These are phyloP conservation scores for Oreochromis mossambicus DNA, from an alignment of 2,797 vertebrate species.

Conservation along the genomic window DNA sequence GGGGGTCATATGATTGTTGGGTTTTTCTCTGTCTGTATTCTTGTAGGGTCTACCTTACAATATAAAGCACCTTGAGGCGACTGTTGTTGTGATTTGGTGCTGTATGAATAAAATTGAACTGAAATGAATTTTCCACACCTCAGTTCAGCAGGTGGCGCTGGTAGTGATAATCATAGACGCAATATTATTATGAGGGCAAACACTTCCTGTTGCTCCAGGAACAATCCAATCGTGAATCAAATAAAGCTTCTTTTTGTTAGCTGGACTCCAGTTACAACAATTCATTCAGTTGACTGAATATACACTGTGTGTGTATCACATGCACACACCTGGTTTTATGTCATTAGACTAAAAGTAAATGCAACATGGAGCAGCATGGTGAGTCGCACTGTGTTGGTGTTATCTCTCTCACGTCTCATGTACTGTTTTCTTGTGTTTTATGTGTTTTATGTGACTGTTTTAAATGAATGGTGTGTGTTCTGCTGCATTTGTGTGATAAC, in stretches of 20 bases:
- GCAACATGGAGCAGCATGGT: not conserved
- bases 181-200: not conserved
- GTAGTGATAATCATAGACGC: not conserved
- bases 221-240: not conserved
- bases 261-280: not conserved
- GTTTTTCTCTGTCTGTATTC: fast-evolving
- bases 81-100: not conserved
- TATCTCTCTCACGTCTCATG: not conserved
- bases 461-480: not conserved
- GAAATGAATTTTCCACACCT: not conserved
- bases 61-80: not conserved
- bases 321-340: not conserved
- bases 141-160: not conserved
- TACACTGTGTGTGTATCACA: not conserved
- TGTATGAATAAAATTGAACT: not conserved
- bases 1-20: not conserved
- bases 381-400: not conserved
- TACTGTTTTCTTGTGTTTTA: not conserved
- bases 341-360: not conserved
- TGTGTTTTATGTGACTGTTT: not conserved
- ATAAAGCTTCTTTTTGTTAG: not conserved
- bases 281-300: not conserved
- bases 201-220: not conserved
- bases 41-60: not conserved
- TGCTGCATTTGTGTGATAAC: not conserved